Percentiles rank a stretch among this genome's conserved stretches.
phyloP scores from a whole-genome alignment of 2,888 invertebrate genomes.

The Agrenia bidenticulata region DNA sequence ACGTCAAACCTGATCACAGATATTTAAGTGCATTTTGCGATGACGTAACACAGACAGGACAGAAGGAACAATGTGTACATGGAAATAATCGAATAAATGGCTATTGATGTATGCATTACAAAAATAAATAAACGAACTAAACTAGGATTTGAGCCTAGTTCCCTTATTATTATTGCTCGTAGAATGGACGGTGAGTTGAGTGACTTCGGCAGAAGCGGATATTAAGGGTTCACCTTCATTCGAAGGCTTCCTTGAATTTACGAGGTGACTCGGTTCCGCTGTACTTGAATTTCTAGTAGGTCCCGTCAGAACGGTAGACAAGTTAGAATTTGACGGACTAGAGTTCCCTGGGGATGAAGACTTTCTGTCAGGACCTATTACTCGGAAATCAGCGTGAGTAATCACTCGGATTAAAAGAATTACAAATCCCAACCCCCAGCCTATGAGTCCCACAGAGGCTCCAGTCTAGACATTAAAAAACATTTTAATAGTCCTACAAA shows the following conservation, averaged over 20 bases:
- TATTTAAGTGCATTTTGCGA: too few relatives aligned
- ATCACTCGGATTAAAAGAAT: slow-evolving; percentile 48
- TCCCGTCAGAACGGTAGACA: not conserved
- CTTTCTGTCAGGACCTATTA: slow-evolving; percentile 25
- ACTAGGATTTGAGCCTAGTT: not conserved
- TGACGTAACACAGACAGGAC: too few relatives aligned
- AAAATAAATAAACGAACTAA: not conserved
- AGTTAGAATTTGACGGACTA: not conserved
- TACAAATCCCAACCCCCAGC: slow-evolving; percentile 48
- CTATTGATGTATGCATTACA: too few relatives aligned
- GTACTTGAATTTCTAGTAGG: not conserved
- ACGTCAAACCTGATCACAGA: too few relatives aligned
- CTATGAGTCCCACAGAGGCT: slow-evolving; percentile 46
- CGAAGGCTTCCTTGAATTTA: too few relatives aligned
- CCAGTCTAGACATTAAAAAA: slow-evolving; percentile 41
- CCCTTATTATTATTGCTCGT: not conserved
- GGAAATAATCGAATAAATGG: not conserved
- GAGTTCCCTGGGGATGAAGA: slow-evolving; percentile 10
- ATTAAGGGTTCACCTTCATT: not conserved
- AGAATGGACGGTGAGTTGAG: not conserved
- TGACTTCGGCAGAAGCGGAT: not conserved
- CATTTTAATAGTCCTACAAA: not conserved
- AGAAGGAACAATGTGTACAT: too few relatives aligned
- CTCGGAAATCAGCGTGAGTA: slow-evolving; percentile 50
- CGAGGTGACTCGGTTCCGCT: too few relatives aligned